Evolutionary conservation across 2,888 invertebrate species (phyloP).

Genomic region (Leptodirus hochenwartii): DNA sequence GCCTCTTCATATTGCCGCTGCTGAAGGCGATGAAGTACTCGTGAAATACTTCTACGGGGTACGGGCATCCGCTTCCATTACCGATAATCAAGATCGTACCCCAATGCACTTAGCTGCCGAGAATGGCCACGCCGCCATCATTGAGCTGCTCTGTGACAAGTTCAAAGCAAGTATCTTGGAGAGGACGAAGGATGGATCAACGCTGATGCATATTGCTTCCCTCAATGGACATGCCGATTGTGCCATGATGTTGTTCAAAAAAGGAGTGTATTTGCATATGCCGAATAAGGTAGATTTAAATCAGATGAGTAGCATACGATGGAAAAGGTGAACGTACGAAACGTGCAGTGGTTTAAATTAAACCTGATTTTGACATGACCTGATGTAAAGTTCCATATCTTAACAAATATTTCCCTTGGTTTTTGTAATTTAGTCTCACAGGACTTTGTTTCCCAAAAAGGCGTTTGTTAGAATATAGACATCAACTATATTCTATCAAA

Average conservation of each 20-base stretch:
- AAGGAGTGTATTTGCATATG: slow-evolving; percentile 98
- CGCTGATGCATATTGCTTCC: slow-evolving; percentile 96
- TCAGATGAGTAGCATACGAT: no score
- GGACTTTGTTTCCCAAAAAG: no score
- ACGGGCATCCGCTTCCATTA: slow-evolving; percentile 83
- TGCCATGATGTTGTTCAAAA: slow-evolving; percentile 94
- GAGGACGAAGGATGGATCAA: slow-evolving; percentile 94
- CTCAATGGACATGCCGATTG: slow-evolving; percentile 95
- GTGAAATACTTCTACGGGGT: slow-evolving; percentile 92
- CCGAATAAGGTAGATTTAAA: slow-evolving; percentile 65
- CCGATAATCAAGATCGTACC: slow-evolving; percentile 92
- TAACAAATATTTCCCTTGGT: no score
- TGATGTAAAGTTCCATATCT: no score
- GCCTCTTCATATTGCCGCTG: slow-evolving; percentile 86
- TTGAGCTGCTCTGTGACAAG: slow-evolving; percentile 91
- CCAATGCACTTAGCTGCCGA: slow-evolving; percentile 97
- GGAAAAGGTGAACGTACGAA: no score
- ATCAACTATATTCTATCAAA: no score
- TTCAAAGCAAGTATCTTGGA: slow-evolving; percentile 94
- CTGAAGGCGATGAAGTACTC: slow-evolving; percentile 85
- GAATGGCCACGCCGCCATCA: slow-evolving; percentile 87
- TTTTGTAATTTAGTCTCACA: no score
- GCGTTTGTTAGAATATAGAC: no score
- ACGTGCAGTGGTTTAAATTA: no score
- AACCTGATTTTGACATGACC: no score